Conservation (phyloP, 2,888 invertebrate genomes). For the Spisula subtruncata region DNA sequence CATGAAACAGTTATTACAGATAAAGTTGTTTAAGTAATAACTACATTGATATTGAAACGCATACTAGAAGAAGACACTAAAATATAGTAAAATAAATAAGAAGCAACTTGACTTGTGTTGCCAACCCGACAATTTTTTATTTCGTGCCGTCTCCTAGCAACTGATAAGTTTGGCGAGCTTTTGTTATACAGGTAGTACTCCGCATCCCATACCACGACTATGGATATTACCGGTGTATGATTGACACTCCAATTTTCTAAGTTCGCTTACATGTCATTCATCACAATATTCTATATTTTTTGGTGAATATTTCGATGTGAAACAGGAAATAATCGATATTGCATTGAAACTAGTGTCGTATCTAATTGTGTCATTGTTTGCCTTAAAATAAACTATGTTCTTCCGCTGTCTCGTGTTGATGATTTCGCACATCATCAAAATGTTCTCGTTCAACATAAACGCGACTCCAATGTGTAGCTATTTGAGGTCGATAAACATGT, state of each 20-base stretch:
- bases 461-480: too few relatives aligned
- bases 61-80: background rate
- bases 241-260: constrained; percentile 19
- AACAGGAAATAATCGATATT: background rate
- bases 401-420: background rate
- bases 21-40: background rate
- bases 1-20: background rate
- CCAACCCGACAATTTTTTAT: background rate
- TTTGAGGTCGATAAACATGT: background rate
- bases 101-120: background rate
- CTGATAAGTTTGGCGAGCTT: background rate
- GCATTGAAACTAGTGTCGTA: background rate
- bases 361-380: background rate
- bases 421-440: background rate
- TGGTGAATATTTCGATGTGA: background rate
- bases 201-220: background rate
- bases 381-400: background rate
- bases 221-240: background rate
- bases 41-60: background rate
- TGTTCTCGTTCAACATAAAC: background rate
- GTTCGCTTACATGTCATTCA: background rate
- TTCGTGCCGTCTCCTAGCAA: constrained; percentile 9
- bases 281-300: background rate
- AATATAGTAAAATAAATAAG: background rate
- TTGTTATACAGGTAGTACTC: too few relatives aligned